phyloP scores from a whole-genome alignment of 53 echinoderm and acorn worm genomes.

The Arbacia lixula region DNA sequence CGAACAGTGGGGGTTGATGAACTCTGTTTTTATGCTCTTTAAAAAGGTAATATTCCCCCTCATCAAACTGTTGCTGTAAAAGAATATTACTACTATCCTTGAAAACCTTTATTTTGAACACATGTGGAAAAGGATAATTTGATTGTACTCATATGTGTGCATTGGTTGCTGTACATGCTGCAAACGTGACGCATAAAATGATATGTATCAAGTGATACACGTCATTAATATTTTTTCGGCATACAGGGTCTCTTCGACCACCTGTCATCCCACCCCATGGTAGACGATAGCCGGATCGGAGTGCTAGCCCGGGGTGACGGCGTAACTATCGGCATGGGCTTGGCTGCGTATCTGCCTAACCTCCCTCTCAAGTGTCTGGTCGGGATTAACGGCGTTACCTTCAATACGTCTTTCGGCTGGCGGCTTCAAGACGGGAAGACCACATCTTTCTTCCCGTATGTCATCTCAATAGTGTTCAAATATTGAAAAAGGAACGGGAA shows the following conservation, averaged over 20 bases:
- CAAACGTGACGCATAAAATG: too few relatives aligned
- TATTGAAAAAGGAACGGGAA: not conserved
- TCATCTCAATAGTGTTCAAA: not conserved
- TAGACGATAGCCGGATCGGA: slow-evolving; percentile 30
- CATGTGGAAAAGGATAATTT: too few relatives aligned
- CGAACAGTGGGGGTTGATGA: too few relatives aligned
- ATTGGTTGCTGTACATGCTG: too few relatives aligned
- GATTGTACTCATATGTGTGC: too few relatives aligned
- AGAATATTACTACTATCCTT: too few relatives aligned
- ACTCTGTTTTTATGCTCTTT: too few relatives aligned
- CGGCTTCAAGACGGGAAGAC: slow-evolving; percentile 6
- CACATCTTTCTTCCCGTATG: slow-evolving; percentile 20
- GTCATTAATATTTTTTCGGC: too few relatives aligned
- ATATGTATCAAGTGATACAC: too few relatives aligned
- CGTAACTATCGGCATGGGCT: not conserved
- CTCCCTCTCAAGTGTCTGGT: slow-evolving; percentile 32
- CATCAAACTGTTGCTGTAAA: too few relatives aligned
- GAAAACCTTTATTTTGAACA: too few relatives aligned
- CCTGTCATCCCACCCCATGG: not conserved
- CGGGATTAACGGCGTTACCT: slow-evolving; percentile 42
- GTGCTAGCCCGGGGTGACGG: slow-evolving; percentile 28
- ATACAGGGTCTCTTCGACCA: slow-evolving; percentile 4
- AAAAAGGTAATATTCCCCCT: too few relatives aligned
- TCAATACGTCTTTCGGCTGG: slow-evolving; percentile 42
- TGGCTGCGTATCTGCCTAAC: slow-evolving; percentile 1